A percentile compares a stretch with the other conserved stretches of the same genome.
phyloP scores from a whole-genome alignment of 2,888 invertebrate species.

The Teleogryllus oceanicus region DNA sequence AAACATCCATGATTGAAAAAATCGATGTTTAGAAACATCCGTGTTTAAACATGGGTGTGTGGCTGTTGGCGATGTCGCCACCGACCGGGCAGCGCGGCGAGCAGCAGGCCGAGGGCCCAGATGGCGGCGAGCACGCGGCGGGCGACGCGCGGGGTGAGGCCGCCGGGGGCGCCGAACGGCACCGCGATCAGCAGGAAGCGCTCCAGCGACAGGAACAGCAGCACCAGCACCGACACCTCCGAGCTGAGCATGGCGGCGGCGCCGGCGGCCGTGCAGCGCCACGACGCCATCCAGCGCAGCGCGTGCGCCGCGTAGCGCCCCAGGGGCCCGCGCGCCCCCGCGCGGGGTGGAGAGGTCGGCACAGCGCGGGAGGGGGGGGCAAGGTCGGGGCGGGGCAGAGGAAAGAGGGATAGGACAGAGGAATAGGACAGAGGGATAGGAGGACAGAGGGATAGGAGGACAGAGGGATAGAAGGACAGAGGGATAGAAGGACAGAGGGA shows the following conservation, averaged over 20 bases:
- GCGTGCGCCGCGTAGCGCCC: constrained; percentile 58
- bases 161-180: constrained; percentile 56
- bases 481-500: too few relatives aligned
- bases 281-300: constrained; percentile 62
- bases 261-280: constrained; percentile 61
- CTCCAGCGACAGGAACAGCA: constrained; percentile 67
- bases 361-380: too few relatives aligned
- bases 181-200: constrained; percentile 62
- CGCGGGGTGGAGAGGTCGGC: too few relatives aligned
- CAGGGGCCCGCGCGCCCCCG: too few relatives aligned
- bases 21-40: too few relatives aligned
- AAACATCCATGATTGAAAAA: too few relatives aligned
- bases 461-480: too few relatives aligned
- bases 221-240: constrained; percentile 61
- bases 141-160: constrained; percentile 55
- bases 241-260: constrained; percentile 58
- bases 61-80: background rate
- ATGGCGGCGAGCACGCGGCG: constrained; percentile 53
- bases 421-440: too few relatives aligned
- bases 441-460: too few relatives aligned
- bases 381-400: too few relatives aligned
- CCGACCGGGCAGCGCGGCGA: constrained; percentile 62
- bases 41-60: too few relatives aligned
- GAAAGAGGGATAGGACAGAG: too few relatives aligned
- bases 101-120: constrained; percentile 58